Evolutionary conservation across 2,888 invertebrate genomes (phyloP), one percentile per base, ranked within the genome.

Genomic region (Harpagoxenus sublaevis): DNA sequence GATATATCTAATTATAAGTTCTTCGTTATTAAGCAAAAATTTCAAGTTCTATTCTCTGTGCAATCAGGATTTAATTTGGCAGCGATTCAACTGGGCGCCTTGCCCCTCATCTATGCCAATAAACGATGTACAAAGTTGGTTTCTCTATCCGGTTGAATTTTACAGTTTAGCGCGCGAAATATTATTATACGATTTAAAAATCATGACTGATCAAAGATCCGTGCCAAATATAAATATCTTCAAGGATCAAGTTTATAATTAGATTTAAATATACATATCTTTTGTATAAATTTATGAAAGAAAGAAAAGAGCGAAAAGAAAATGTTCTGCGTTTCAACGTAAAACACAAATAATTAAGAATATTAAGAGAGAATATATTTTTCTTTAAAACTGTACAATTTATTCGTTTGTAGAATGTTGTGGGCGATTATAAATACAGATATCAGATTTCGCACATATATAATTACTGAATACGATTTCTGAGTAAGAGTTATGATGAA

Each of bases 71-170:
- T 84, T 88, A 86, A 92, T 93, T 94, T 94, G 94, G 95, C 94
- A 18, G n/a, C 9, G 65, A 60, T 91, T 94, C 95, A 95, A 94
- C 94, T 94, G 94, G 94, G 93, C 92, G 42, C 92, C 87, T 88
- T 94, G 94, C 94, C 94, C 94, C 94, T 95, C 94, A 93, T 92
- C 93, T 92, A 93, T 93, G 94, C 93, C 93, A 94, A 92, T 94
- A 92, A 93, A 93, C 93, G 92, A 89, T 94, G 93, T 92, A 93
- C 92, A 91, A 93, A 94, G 93, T 94, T 93, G 93, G 91, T 93
- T 93, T 92, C 89, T 91, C 91, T 88, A 91, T 92, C 91, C 70
- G 89, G 81, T 86, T 84, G 75, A 87, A 91, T 89, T 66, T 66
- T 15, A 45, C 2, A 88, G 82, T 87, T 87, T 82, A 75, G 73